phyloP scores from a whole-genome alignment of 1,140 invertebrate species.

The Geopemphigus sp. region DNA sequence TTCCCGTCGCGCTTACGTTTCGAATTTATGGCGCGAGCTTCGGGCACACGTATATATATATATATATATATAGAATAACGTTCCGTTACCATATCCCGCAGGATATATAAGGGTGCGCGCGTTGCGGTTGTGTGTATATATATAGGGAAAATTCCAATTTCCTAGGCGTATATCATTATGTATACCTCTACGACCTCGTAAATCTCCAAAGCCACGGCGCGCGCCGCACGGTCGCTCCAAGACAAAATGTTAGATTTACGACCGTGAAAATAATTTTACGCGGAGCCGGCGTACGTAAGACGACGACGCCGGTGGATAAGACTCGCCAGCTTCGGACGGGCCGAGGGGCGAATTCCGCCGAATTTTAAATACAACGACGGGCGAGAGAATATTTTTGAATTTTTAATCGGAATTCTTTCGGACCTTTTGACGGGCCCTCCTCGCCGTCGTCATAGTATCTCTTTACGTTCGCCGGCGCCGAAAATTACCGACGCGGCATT shows the following conservation, averaged over 20 bases:
- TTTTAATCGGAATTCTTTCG: slow-evolving; percentile 2
- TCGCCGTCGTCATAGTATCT: no score
- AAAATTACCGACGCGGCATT: neutral
- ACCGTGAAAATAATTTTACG: neutral
- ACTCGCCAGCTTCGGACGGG: no score
- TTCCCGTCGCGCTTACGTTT: no score
- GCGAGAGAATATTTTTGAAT: neutral
- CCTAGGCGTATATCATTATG: neutral
- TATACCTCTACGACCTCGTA: neutral
- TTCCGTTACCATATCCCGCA: neutral
- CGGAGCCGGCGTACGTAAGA: no score
- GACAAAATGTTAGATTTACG: neutral
- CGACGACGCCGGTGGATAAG: no score
- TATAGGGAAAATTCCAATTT: neutral
- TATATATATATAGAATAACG: neutral
- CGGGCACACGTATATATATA: neutral
- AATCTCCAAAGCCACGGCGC: neutral
- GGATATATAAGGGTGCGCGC: neutral
- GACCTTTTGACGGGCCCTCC: neutral
- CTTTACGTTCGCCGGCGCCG: neutral
- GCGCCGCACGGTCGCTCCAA: neutral
- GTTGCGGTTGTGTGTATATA: neutral
- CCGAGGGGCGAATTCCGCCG: no score
- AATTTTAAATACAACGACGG: neutral
- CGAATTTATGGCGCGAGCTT: no score